These are phyloP conservation scores for Eumerus sabulonum DNA, from an alignment of 2,888 invertebrate genomes.

Conservation along the genomic window DNA sequence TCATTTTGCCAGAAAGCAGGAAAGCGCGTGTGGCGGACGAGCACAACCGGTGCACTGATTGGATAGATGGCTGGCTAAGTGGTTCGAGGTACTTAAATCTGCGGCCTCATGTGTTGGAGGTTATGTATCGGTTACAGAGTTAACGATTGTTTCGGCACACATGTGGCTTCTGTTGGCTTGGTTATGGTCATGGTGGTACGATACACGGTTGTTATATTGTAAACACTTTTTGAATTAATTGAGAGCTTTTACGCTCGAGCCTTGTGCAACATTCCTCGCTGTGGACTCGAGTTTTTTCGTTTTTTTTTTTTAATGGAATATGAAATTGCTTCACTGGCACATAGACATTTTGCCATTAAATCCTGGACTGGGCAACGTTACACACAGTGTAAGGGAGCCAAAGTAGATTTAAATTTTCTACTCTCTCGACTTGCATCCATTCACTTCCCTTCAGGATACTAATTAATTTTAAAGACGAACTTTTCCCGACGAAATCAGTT, in stretches of 20 bases:
- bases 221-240: constrained; percentile 50
- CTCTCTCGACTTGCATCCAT: no score
- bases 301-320: neutral
- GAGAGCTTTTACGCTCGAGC: constrained; percentile 28
- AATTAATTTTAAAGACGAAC: constrained; percentile 63
- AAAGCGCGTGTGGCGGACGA: neutral
- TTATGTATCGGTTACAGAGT: constrained; percentile 54
- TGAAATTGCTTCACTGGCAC: constrained; percentile 24
- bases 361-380: neutral
- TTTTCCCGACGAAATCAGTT: constrained; percentile 31
- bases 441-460: constrained; percentile 39
- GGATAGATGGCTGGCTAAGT: no score
- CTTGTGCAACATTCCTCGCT: constrained; percentile 31
- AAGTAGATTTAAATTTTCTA: constrained; percentile 2
- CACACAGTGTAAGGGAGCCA: neutral
- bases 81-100: constrained; percentile 45
- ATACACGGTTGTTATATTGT: constrained; percentile 11
- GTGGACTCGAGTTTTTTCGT: neutral
- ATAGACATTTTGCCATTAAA: constrained; percentile 55
- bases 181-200: constrained; percentile 17
- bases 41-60: no score
- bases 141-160: constrained; percentile 57
- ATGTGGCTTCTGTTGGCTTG: constrained; percentile 59
- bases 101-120: constrained; percentile 27
- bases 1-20: constrained; percentile 35